Evolutionary conservation across 2,113 vertebrate genomes (phyloP), one percentile per base, ranked within the genome.

Genomic region (Vidua chalybeata): DNA sequence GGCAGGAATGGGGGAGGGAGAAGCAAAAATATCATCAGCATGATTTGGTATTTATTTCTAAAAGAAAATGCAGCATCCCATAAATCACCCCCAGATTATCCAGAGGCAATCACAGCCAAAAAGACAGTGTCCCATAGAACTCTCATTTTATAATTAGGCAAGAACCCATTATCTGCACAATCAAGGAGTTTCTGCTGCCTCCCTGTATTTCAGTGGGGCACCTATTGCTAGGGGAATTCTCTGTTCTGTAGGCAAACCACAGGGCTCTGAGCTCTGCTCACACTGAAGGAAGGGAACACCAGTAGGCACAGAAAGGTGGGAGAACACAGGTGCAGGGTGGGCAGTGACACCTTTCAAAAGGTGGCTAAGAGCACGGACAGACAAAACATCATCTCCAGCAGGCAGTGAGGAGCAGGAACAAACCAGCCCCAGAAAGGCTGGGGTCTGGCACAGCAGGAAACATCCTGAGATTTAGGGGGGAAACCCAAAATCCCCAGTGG

Each of bases 261-360:
- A 31, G 35, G 31, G 17, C 14, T 5, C 35, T 22, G 26, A 15
- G 33, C 71, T 59, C 24, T 54, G 74, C 75, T 64, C 21, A 27
- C 54, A 8, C 8, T 21, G 41, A 35, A 31, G 63, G 79, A 75
- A 80, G 79, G 30, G 22, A 72, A 58, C 10, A 7, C 15, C 59
- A 64, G 27, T 1, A 27, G 48, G 72, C 51, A 33, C 21, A 26
- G 64, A 62, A 23, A 72, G 8, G 54, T 3, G 2, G 37, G 18
- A 11, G 13, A 58, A 31, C 16, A 4, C 0, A 0, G 4, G 15
- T 4, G 28, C 22, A 28, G n/a, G 22, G 26, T n/a, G 58, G 9
- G 43, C 13, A 63, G 27, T 59, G 41, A 35, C 59, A 17, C 2
- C 23, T 49, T 74, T 10, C 18, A 55, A 52, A 69, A n/a, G 1